Percentiles rank a stretch among this genome's conserved stretches.
These are phyloP conservation scores for Aphelocoma coerulescens DNA, from an alignment of 2,113 vertebrate genomes.

Conservation along the genomic window DNA sequence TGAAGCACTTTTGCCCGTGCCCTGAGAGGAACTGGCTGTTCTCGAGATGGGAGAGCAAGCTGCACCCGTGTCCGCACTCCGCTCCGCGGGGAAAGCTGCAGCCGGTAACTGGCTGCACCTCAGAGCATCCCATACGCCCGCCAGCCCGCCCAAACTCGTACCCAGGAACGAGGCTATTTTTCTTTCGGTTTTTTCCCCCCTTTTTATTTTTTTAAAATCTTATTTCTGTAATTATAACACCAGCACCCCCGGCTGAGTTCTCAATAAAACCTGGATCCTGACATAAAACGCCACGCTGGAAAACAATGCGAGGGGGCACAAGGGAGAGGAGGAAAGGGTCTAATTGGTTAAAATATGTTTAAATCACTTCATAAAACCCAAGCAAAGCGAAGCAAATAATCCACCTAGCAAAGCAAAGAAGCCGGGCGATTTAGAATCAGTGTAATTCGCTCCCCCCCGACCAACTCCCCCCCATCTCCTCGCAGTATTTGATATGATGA, in stretches of 20 bases:
- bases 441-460: conserved; percentile 50
- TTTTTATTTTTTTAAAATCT: accelerated
- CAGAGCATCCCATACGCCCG: neutral
- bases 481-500: conserved; percentile 67
- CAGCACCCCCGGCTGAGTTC: conserved; percentile 13
- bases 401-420: conserved; percentile 54
- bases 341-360: conserved; percentile 63
- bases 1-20: neutral
- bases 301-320: conserved; percentile 44
- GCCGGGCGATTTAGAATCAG: conserved; percentile 52
- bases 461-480: conserved; percentile 43
- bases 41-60: neutral
- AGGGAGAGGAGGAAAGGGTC: conserved; percentile 51
- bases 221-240: conserved; percentile 44
- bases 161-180: neutral
- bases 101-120: accelerated
- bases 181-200: accelerated
- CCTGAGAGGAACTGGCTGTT: neutral
- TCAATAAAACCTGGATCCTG: conserved; percentile 23
- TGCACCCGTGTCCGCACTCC: neutral
- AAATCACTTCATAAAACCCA: conserved; percentile 58
- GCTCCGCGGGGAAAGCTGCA: neutral
- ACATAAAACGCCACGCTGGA: conserved; percentile 37
- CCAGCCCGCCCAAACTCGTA: neutral
- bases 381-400: conserved; percentile 52